phyloP scores from a whole-genome alignment of 2,888 invertebrate genomes.

The Frankliniella fusca region DNA sequence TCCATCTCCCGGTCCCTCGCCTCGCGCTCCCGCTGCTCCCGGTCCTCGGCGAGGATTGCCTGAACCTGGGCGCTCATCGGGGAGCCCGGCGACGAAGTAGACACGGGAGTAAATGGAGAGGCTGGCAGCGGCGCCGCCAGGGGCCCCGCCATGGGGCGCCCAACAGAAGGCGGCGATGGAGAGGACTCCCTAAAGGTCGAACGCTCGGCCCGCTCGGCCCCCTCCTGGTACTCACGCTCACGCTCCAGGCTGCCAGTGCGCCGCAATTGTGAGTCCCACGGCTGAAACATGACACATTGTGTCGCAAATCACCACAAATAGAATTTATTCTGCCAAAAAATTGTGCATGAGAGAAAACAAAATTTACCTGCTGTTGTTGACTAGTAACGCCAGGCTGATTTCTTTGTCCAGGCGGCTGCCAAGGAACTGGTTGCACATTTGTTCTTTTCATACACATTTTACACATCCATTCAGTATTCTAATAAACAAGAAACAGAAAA shows the following conservation, averaged over 20 bases:
- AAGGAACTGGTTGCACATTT: conserved; percentile 35
- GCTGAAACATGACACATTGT: conserved; percentile 32
- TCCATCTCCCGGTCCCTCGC: conserved; percentile 25
- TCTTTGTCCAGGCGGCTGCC: conserved; percentile 35
- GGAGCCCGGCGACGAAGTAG: conserved; percentile 32
- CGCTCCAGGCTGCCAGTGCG: conserved; percentile 35
- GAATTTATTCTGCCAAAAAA: not conserved
- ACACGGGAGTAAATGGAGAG: not conserved
- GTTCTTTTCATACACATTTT: conserved; percentile 44
- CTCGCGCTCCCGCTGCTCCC: conserved; percentile 20
- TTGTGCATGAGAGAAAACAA: not conserved
- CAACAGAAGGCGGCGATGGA: not conserved
- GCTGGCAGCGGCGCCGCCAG: conserved; percentile 5
- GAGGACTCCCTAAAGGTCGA: conserved; percentile 6
- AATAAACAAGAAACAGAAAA: conserved; percentile 33
- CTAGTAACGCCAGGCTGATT: conserved; percentile 31
- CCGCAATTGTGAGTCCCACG: conserved; percentile 37
- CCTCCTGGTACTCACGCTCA: conserved; percentile 37
- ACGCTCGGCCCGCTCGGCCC: not conserved
- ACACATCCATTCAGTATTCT: conserved; percentile 45
- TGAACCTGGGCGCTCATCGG: conserved; percentile 27
- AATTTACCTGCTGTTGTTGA: conserved; percentile 34
- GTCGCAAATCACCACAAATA: not conserved
- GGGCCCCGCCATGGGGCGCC: not conserved
- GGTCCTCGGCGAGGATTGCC: conserved; percentile 27